Percentiles rank a stretch among this genome's conserved stretches.
These are phyloP conservation scores for Cyanocitta stelleri DNA, from an alignment of 2,113 vertebrate species.

Conservation along the genomic window DNA sequence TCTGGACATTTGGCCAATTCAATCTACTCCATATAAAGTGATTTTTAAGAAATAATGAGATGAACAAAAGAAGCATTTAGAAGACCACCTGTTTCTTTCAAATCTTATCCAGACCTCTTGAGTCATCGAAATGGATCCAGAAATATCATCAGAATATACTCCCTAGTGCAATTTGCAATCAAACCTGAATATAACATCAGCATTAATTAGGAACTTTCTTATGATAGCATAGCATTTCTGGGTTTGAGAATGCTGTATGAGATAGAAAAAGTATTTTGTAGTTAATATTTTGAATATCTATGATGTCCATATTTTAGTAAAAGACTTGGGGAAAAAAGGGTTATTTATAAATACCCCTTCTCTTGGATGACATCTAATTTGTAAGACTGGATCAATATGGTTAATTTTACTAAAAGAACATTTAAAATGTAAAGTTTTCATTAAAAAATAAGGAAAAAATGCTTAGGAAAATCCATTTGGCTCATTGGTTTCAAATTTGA, in stretches of 20 bases:
- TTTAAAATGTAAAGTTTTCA: background rate
- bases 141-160: background rate
- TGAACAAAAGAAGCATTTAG: background rate
- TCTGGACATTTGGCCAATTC: slow-evolving; percentile 8
- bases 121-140: background rate
- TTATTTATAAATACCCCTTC: background rate
- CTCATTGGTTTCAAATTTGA: background rate
- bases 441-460: background rate
- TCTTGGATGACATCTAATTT: background rate
- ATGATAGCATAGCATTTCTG: background rate
- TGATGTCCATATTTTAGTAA: background rate
- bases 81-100: background rate
- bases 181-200: background rate
- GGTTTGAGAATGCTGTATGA: background rate
- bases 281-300: background rate
- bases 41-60: background rate
- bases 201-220: background rate
- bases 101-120: background rate
- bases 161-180: background rate
- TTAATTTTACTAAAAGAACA: background rate
- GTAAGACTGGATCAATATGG: background rate
- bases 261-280: background rate
- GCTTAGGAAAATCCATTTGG: background rate
- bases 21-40: background rate
- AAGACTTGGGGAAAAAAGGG: background rate